A percentile compares a stretch with the other conserved stretches of the same genome.
Conservation (phyloP, 2,797 vertebrate species). For the Sebastes variabilis region DNA sequence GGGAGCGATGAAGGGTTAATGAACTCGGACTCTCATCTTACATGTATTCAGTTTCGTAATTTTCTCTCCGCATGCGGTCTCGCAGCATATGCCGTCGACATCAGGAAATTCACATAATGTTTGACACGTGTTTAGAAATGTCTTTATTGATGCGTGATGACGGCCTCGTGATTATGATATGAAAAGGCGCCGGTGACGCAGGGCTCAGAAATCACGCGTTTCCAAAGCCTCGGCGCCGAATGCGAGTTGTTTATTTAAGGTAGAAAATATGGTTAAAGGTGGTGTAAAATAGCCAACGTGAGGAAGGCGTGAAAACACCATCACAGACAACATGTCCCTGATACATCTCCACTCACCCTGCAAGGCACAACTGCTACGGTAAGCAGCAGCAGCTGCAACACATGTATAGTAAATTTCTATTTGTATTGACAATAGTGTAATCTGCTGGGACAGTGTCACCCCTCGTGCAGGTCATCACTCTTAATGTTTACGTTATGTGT, state of each 20-base stretch:
- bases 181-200: slow-evolving; percentile 3
- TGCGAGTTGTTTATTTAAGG: slow-evolving; percentile 26
- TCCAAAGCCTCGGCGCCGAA: background rate
- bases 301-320: slow-evolving; percentile 37
- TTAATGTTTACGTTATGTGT: slow-evolving; percentile 88
- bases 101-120: slow-evolving; percentile 26
- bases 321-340: slow-evolving; percentile 59
- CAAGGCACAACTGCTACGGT: slow-evolving; percentile 52
- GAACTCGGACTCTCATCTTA: slow-evolving; percentile 58
- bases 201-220: background rate
- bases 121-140: slow-evolving; percentile 23
- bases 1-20: slow-evolving; percentile 55
- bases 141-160: slow-evolving; percentile 27
- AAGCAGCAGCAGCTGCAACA: slow-evolving; percentile 72
- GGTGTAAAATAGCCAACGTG: slow-evolving; percentile 24
- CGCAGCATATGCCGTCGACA: background rate
- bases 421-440: slow-evolving; percentile 99
- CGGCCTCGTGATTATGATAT: slow-evolving; percentile 9
- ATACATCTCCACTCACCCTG: slow-evolving; percentile 70
- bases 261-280: slow-evolving; percentile 29
- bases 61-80: slow-evolving; percentile 53
- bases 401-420: slow-evolving; percentile 83
- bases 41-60: slow-evolving; percentile 54
- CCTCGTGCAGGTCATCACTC: slow-evolving; percentile 97
- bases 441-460: slow-evolving; percentile 93